These are phyloP conservation scores for Cebus imitator DNA, from an alignment of 2,113 vertebrate species.

Conservation along the genomic window DNA sequence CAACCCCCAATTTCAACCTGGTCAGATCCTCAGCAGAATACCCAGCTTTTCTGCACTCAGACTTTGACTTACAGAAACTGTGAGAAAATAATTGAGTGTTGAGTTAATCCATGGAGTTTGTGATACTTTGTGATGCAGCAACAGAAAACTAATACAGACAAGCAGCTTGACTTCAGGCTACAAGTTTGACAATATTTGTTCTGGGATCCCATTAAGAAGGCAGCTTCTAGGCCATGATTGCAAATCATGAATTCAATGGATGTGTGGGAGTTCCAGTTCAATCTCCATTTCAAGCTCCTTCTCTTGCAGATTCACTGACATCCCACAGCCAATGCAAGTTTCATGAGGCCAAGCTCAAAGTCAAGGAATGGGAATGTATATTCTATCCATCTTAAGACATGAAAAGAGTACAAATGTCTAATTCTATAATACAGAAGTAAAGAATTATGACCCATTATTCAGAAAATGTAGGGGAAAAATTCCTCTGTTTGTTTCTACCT, in stretches of 20 bases:
- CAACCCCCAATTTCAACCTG: not conserved
- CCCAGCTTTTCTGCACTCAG: not conserved
- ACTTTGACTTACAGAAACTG: not conserved
- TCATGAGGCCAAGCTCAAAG: not conserved
- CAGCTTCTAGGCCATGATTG: not conserved
- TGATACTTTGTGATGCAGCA: no score
- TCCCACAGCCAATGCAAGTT: not conserved
- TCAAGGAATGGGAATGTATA: not conserved
- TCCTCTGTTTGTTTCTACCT: not conserved
- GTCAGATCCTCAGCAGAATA: not conserved
- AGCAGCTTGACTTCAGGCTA: not conserved
- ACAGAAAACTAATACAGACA: not conserved
- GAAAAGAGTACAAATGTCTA: not conserved
- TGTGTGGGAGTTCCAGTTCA: not conserved
- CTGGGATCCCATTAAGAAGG: not conserved
- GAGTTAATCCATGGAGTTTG: no score
- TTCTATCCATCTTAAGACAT: not conserved
- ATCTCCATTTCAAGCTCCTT: not conserved
- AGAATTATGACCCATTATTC: not conserved
- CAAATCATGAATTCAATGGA: not conserved
- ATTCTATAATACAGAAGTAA: not conserved
- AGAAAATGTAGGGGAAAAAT: not conserved
- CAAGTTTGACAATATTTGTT: not conserved
- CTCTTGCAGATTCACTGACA: not conserved
- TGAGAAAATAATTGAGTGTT: not conserved